phyloP scores from a whole-genome alignment of 1,140 invertebrate genomes.

The Battus philenor region DNA sequence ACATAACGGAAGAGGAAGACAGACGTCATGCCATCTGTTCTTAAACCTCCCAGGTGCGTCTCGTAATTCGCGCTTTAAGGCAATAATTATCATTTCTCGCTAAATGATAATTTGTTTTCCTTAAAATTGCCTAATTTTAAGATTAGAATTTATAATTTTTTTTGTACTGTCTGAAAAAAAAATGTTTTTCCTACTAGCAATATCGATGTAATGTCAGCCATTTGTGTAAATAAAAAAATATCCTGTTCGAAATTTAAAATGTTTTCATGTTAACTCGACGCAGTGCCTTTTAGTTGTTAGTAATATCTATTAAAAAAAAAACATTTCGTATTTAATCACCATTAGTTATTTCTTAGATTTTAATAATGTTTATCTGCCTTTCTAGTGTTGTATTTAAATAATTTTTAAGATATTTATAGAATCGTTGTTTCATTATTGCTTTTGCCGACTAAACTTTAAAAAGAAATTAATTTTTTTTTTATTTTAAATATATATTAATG shows the following conservation, averaged over 20 bases:
- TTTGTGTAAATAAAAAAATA: background rate
- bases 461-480: too few species aligned
- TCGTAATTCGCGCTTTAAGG: too few species aligned
- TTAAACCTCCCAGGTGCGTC: too few species aligned
- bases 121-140: too few species aligned
- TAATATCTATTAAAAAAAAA: conserved; percentile 25
- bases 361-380: background rate
- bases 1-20: too few species aligned
- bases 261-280: conserved; percentile 32
- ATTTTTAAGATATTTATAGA: background rate
- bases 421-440: background rate
- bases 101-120: too few species aligned
- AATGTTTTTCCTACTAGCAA: background rate
- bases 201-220: background rate
- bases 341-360: conserved; percentile 24
- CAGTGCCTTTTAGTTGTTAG: conserved; percentile 47
- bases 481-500: too few species aligned
- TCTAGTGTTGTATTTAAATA: background rate
- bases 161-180: too few species aligned
- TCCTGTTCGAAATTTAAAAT: conserved; percentile 5
- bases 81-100: too few species aligned
- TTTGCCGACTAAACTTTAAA: too few species aligned
- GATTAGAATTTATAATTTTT: too few species aligned
- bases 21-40: too few species aligned
- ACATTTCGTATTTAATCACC: conserved; percentile 21